Evolutionary conservation across 2,797 vertebrate species (phyloP), one percentile per base, ranked within the genome.

Genomic region (Fistularia tabacaria): DNA sequence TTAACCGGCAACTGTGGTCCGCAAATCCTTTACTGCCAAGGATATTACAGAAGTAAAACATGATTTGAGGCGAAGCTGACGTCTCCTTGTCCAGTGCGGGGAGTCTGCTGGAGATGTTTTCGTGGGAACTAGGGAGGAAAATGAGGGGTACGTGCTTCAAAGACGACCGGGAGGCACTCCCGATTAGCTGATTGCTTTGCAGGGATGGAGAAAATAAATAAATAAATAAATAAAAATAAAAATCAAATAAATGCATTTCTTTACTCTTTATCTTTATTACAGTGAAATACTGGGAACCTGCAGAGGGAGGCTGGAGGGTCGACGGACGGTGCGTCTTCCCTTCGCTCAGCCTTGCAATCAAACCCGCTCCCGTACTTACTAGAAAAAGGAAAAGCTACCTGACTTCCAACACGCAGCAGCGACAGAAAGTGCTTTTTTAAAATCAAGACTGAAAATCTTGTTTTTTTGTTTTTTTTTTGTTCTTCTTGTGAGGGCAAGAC

Each of bases 1-100:
- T n/a, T n/a, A n/a, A n/a, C n/a, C n/a, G n/a, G n/a, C n/a, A n/a
- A n/a, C n/a, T n/a, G n/a, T n/a, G n/a, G n/a, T n/a, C n/a, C n/a
- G n/a, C n/a, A n/a, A n/a, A n/a, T n/a, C n/a, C n/a, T n/a, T n/a
- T n/a, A n/a, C n/a, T n/a, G n/a, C n/a, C n/a, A n/a, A n/a, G n/a
- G n/a, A n/a, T n/a, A n/a, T n/a, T n/a, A n/a, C n/a, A n/a, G n/a
- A 25, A 5, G 25, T 25, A 25, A 25, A 25, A 25, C 5, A 25
- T 25, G 25, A 25, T 25, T 2, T 5, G 5, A 25, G 25, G 25
- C 5, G 25, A 25, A 25, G 25, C 25, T 25, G 25, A n/a, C 42
- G 64, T 85, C 57, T 76, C 77, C 36, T 10, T 76, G 64, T 78
- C 74, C 54, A 79, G 64, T 41, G 65, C 83, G 58, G 64, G 71